phyloP scores from a whole-genome alignment of 2,888 invertebrate genomes.

The Rugalucina vietnamica region DNA sequence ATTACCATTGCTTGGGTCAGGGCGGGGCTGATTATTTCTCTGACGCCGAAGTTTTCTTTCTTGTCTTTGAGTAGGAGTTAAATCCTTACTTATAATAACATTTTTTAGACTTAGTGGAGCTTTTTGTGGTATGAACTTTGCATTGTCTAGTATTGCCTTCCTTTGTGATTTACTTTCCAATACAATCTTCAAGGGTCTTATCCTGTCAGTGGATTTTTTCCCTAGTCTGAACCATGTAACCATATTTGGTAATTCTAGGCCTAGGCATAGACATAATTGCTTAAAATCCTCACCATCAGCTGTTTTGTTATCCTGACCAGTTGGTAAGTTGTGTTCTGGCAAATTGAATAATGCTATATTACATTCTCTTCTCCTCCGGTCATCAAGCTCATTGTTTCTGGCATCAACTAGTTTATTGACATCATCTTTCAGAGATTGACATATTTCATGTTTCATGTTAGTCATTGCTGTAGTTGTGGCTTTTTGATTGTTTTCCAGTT shows the following conservation, averaged over 20 bases:
- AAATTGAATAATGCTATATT: neutral
- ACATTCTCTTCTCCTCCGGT: neutral
- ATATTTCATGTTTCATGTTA: neutral
- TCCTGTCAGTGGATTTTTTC: neutral
- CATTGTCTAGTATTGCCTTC: neutral
- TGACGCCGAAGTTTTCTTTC: neutral
- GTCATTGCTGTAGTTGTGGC: neutral
- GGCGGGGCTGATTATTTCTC: neutral
- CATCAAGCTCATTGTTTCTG: neutral
- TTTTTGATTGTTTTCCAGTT: neutral
- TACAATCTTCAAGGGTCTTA: neutral
- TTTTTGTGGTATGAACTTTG: neutral
- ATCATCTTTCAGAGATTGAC: neutral
- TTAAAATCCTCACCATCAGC: neutral
- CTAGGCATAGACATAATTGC: neutral
- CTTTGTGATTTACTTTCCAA: neutral
- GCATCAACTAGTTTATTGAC: neutral
- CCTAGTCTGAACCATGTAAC: neutral
- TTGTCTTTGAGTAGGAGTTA: neutral
- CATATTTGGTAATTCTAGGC: neutral
- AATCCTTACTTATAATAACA: neutral
- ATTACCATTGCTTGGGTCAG: neutral
- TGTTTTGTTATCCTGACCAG: neutral
- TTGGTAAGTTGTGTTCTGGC: neutral
- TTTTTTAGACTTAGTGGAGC: neutral